Percentiles rank a stretch among this genome's conserved stretches.
Evolutionary conservation across 1,140 invertebrate species (phyloP).

Genomic region (Neuroterus valhalla): DNA sequence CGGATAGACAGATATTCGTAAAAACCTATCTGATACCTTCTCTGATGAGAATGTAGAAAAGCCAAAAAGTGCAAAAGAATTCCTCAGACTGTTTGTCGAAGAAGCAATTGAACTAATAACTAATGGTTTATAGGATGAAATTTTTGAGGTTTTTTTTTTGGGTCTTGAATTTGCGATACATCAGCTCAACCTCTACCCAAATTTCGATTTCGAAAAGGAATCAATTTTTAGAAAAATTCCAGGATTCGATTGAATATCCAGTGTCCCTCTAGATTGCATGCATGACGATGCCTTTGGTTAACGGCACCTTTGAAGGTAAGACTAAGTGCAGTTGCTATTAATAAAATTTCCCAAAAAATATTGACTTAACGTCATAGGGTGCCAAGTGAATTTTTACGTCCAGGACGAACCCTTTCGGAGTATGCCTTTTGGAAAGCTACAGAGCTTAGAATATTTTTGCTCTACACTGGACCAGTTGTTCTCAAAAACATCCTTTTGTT

Average conservation of each 20-base stretch:
- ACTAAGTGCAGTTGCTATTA: not conserved
- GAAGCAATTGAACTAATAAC: slow-evolving; percentile 42
- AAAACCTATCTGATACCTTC: too few species aligned
- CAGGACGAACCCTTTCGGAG: slow-evolving; percentile 57
- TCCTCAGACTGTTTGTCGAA: slow-evolving; percentile 46
- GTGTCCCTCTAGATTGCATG: slow-evolving; percentile 32
- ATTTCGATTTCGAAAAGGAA: slow-evolving; percentile 43
- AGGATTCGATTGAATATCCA: slow-evolving; percentile 29
- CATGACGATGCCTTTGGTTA: slow-evolving; percentile 32
- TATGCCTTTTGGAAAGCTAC: slow-evolving; percentile 69
- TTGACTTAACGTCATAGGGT: not conserved
- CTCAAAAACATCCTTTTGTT: slow-evolving; percentile 66
- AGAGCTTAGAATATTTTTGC: slow-evolving; percentile 65
- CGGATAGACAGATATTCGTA: too few species aligned
- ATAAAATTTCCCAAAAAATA: not conserved
- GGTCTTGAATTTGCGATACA: slow-evolving; percentile 48
- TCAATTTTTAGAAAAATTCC: slow-evolving; percentile 38
- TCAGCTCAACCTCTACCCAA: slow-evolving; percentile 49
- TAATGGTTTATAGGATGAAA: slow-evolving; percentile 40
- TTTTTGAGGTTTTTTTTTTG: slow-evolving; percentile 40
- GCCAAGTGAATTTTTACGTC: slow-evolving; percentile 60
- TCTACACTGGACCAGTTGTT: slow-evolving; percentile 48
- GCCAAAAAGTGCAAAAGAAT: slow-evolving; percentile 41
- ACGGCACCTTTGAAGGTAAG: not conserved
- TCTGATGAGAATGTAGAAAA: too few species aligned